Base-by-base conservation (phyloP, 2,113 vertebrate species). In the Procavia capensis region DNA sequence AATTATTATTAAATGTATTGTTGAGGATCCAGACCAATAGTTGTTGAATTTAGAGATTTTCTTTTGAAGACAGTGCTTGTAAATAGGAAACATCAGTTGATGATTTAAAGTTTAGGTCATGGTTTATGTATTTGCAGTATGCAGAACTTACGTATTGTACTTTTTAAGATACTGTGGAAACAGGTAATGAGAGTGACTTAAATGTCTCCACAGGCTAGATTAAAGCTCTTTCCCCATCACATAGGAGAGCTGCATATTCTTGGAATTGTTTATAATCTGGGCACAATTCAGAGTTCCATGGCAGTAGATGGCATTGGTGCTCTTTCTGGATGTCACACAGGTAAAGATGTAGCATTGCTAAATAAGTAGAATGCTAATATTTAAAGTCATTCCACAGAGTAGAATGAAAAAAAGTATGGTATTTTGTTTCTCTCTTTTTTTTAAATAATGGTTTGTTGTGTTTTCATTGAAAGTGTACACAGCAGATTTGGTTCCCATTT, bases 191-290 rank as follows among this genome's bases (percentile, higher is more conserved):
- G 96, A 98, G 96, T 98, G 97, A 98, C 97, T 99, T 98, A 98
- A 97, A 0, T 99, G 97, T 98, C 97, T 98, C 97, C 97, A 98
- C 98, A 99, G 99, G 99, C 99, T 95, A 99, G 99, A 94, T 98
- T 99, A 98, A 99, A 99, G 98, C 98, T 99, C 98, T 99, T 99
- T 98, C 99, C 99, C 95, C 99, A 99, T 98, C 99, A 99, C 98
- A 99, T 99, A 86, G 99, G 99, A 97, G 99, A 99, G 97, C 98
- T 99, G 97, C 99, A 99, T 97, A 99, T 99, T 97, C 99, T 99
- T 92, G 99, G 99, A 96, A 97, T 99, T 94, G 98, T 99, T 90
- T 99, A 99, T 98, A 99, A 99, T 98, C 99, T 99, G 97, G 99
- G 99, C 97, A 98, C 99, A 92, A 95, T 98, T 76, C 98, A 98